Evolutionary conservation across 37 sponge, comb jelly and placozoan species (phyloP).

Genomic region (Beroe forskalii): DNA sequence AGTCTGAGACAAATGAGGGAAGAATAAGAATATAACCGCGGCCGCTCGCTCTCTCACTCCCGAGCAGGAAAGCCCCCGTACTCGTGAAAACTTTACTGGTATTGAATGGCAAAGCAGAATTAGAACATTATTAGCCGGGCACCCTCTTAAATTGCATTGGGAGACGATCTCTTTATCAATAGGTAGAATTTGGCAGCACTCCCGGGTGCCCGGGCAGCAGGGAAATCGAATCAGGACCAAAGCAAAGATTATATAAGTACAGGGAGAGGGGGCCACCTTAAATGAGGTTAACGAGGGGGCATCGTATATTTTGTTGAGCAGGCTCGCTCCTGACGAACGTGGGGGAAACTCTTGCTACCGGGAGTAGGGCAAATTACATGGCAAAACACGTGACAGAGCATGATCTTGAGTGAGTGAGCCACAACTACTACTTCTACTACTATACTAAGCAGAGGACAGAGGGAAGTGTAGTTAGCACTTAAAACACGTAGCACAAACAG

Average conservation of each 20-base stretch:
- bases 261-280: neutral
- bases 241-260: constrained; percentile 19
- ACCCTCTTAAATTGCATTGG: constrained; percentile 51
- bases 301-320: too few species aligned
- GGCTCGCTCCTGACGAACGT: too few species aligned
- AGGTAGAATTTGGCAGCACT: constrained; percentile 48
- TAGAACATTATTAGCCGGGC: neutral
- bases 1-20: neutral
- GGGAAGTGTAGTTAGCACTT: too few species aligned
- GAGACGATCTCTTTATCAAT: constrained; percentile 56
- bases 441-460: too few species aligned
- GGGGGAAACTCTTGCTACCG: too few species aligned
- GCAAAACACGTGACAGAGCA: neutral
- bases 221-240: constrained; percentile 49
- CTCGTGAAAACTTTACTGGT: constrained; percentile 60
- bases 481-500: too few species aligned
- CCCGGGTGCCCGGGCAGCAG: neutral
- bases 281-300: neutral
- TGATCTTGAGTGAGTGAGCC: too few species aligned
- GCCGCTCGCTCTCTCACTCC: too few species aligned
- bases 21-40: too few species aligned
- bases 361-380: too few species aligned
- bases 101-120: constrained; percentile 65
- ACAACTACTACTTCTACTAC: too few species aligned
- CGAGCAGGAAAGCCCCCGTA: too few species aligned